Base-by-base conservation (phyloP, 2,113 vertebrate genomes). In the Bettongia penicillata region DNA sequence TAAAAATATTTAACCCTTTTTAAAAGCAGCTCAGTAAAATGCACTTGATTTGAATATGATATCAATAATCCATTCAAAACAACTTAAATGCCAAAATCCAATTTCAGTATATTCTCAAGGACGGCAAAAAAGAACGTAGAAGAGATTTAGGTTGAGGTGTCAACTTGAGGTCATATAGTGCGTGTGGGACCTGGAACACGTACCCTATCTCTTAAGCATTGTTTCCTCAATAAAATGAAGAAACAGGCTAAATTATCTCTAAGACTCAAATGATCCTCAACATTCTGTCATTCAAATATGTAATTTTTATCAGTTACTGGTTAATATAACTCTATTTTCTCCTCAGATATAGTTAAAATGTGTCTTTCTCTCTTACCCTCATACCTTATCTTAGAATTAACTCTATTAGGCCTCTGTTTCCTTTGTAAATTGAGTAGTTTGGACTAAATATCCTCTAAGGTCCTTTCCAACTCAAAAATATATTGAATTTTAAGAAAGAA, bases 401-500 rank as follows among this genome's bases (percentile, higher is more conserved):
- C 3, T 91, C 94, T 53, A 43, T 10, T 51, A 95, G 68, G 2
- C 11, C 94, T 91, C 50, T 53, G 19, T 93, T 89, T 96, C 48
- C n/a, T 93, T 94, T 2, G 51, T 93, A 57, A 93, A 96, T 51
- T 89, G 52, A 91, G 55, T 53, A 84, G 4, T 57, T 31, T 89
- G 7, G 51, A 93, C 90, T 93, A 89, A 94, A 84, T 43, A 93
- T 43, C n/a, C 10, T 89, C 84, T 43, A 68, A 61, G 23, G 1
- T 28, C 31, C 4, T 47, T 94, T 89, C 49, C 51, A 68, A 19
- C 31, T 37, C 28, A 68, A 68, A 68, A 68, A 61, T 14, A 68
- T 68, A 16, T 37, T 68, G 43, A 95, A 94, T 24, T 93, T 94
- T 92, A 95, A 51, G 49, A 48, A 91, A 94, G 24, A 93, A 5